Conservation (phyloP, 2,113 vertebrate genomes). For the Clupea harengus region DNA sequence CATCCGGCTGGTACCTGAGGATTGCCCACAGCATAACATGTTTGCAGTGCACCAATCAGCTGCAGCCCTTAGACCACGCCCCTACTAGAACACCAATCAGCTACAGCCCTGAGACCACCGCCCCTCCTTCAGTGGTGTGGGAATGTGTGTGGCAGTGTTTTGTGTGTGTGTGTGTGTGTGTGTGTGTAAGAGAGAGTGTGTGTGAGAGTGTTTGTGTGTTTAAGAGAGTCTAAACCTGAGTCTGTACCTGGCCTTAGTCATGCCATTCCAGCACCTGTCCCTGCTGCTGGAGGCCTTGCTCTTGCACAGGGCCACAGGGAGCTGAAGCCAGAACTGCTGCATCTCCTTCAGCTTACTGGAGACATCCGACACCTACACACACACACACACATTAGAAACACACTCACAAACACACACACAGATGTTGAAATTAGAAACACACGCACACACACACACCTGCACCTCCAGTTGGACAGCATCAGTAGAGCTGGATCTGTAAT, state of each 20-base stretch:
- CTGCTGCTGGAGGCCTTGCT: constrained; percentile 70
- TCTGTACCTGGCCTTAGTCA: constrained; percentile 83
- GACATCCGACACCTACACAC: constrained; percentile 81
- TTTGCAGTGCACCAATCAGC: constrained; percentile 15
- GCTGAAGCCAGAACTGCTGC: constrained; percentile 85
- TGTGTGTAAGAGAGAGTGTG: too few species aligned
- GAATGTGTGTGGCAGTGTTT: too few species aligned
- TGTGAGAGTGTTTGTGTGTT: too few species aligned
- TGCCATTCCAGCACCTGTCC: constrained; percentile 90
- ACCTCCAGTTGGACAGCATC: constrained; percentile 73
- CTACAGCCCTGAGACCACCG: too few species aligned
- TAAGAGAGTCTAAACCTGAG: too few species aligned
- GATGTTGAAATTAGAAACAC: constrained; percentile 9
- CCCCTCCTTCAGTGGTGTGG: too few species aligned
- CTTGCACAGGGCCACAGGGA: constrained; percentile 79
- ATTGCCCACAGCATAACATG: background rate
- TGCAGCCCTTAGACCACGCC: too few species aligned
- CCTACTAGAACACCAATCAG: too few species aligned
- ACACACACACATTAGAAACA: background rate
- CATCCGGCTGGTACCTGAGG: constrained; percentile 87
- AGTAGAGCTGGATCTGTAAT: constrained; percentile 70
- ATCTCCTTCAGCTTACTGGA: constrained; percentile 83
- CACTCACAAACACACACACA: background rate
- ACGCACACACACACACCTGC: constrained; percentile 69
- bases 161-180: too few species aligned